phyloP scores from a whole-genome alignment of 2,797 vertebrate genomes.

The Dryobates pubescens region DNA sequence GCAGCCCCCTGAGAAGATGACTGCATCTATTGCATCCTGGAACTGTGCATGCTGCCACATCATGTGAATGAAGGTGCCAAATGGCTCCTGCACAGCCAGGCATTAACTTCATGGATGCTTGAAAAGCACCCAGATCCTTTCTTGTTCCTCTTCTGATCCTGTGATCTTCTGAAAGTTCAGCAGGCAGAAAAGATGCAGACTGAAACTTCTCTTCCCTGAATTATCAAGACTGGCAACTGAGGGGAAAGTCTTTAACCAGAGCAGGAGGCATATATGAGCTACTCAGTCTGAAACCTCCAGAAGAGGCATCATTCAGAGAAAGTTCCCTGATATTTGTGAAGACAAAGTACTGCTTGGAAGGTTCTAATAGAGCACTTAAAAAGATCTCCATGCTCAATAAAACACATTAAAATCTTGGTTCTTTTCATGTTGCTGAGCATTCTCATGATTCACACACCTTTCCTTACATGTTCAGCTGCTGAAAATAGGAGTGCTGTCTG shows the following conservation, averaged over 20 bases:
- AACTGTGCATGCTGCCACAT: background rate
- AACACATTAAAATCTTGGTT: background rate
- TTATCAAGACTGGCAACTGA: background rate
- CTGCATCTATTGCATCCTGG: background rate
- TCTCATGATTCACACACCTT: background rate
- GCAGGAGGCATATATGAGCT: background rate
- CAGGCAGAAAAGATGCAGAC: background rate
- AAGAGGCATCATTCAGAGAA: background rate
- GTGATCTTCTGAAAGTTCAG: background rate
- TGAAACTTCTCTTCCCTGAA: background rate
- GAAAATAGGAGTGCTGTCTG: constrained; percentile 18
- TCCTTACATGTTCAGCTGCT: background rate
- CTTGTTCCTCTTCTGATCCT: background rate
- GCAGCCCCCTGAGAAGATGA: fast-evolving
- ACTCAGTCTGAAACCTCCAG: background rate
- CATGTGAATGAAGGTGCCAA: background rate
- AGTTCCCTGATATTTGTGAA: background rate
- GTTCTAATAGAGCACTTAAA: background rate
- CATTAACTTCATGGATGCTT: background rate
- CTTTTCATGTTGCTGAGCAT: background rate
- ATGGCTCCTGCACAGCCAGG: background rate
- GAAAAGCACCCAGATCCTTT: background rate
- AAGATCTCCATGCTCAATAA: background rate
- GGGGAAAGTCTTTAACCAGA: background rate
- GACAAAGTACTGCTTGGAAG: background rate